Base-by-base conservation (phyloP, 1,140 invertebrate species). In the Drosophila melanica region DNA sequence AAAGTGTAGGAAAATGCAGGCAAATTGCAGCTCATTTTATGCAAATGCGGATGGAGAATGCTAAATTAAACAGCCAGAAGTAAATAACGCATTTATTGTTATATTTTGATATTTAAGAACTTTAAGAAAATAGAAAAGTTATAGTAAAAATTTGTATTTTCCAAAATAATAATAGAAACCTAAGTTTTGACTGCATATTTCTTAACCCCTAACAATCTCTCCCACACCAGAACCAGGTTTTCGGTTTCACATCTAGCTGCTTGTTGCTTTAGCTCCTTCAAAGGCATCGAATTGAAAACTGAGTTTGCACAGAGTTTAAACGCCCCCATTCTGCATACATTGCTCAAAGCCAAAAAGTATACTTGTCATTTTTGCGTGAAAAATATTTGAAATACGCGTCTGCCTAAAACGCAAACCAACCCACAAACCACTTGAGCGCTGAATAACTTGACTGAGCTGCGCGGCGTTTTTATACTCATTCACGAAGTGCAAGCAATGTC, bases 291-390 rank as follows among this genome's bases (percentile, higher is more conserved):
- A 57, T 27, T 20, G 16, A 35, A 68, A 51, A 35, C 7, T 50
- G 33, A 50, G 45, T 41, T 42, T 27, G 18, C 2, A 3, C 20
- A 23, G 20, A 23, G 20, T 3, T 23, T 3, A 23, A 5, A 6
- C 10, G 6, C 6, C 2, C 9, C 12, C 48, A 23, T 11, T 47
- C 47, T 45, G 71, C 80, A 84, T 84, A 66, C 67, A 77, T 76
- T 77, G 47, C 55, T 62, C 33, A 35, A 75, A 81, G 77, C 81
- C 75, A 86, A 78, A 85, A 78, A 78, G 81, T 77, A 78, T 58
- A 78, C 81, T 86, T 87, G 82, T 75, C 81, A 86, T 86, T 86
- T 55, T 66, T 60, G 60, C 81, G 81, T 48, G 63, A 65, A 77
- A 57, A 86, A 71, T 81, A 85, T 77, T 75, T 81, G 39, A 86